Evolutionary conservation across 2,113 vertebrate species (phyloP).

Genomic region (Edolisoma coerulescens): DNA sequence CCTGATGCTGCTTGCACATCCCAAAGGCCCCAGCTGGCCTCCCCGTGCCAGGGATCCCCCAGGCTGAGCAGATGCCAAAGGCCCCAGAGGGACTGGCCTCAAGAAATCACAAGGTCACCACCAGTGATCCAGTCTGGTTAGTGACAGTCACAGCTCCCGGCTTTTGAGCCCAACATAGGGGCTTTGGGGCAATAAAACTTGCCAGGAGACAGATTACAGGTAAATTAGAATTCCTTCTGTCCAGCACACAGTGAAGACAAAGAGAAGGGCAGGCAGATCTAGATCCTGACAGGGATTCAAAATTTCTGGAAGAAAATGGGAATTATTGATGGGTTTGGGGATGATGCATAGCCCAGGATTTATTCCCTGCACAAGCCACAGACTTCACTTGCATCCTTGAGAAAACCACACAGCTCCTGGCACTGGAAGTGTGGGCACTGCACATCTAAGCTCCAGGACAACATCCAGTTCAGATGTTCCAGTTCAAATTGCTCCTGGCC

Average conservation of each 20-base stretch:
- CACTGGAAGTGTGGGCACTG: background rate
- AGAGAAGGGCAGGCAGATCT: background rate
- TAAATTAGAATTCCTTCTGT: background rate
- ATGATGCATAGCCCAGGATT: background rate
- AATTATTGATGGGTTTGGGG: background rate
- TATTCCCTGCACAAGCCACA: background rate
- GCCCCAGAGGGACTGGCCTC: background rate
- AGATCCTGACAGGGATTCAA: background rate
- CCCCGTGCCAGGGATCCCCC: background rate
- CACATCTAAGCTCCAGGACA: accelerated
- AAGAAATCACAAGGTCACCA: background rate
- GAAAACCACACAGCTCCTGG: background rate
- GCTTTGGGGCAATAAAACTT: background rate
- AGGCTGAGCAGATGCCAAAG: background rate
- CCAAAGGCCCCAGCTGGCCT: accelerated
- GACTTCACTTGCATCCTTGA: background rate
- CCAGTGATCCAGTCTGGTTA: background rate
- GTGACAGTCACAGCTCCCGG: background rate
- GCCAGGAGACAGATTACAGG: background rate
- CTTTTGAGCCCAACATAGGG: background rate
- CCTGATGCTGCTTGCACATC: background rate
- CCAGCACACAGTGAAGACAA: background rate
- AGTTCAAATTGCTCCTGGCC: background rate
- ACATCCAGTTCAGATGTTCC: accelerated
- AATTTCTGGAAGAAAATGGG: background rate